Conservation (phyloP, 2,113 vertebrate genomes). For the Mustela nigripes region DNA sequence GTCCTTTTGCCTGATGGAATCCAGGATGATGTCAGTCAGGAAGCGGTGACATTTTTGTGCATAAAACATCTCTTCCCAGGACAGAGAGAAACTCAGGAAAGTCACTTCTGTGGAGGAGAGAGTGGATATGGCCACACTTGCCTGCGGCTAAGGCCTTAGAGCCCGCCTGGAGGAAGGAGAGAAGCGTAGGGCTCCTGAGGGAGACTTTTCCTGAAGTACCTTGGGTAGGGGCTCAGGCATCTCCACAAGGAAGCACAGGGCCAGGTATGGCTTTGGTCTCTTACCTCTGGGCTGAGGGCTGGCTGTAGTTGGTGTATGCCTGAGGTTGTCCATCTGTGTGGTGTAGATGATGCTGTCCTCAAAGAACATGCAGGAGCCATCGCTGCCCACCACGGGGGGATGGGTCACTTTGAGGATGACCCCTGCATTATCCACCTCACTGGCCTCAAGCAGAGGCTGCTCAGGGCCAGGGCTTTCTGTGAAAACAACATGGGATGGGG, state of each 20-base stretch:
- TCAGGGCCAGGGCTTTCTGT: constrained; percentile 70
- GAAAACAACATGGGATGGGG: background rate
- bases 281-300: constrained; percentile 70
- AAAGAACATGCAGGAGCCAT: constrained; percentile 81
- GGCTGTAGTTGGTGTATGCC: background rate
- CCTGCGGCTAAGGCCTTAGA: background rate
- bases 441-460: background rate
- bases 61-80: constrained; percentile 86
- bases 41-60: constrained; percentile 85
- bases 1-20: constrained; percentile 85
- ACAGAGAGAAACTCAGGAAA: constrained; percentile 85
- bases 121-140: background rate
- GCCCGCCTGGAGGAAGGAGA: background rate
- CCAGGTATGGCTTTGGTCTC: background rate
- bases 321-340: constrained; percentile 28
- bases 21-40: constrained; percentile 86
- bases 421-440: constrained; percentile 55
- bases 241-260: background rate
- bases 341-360: constrained; percentile 85
- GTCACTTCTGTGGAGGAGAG: constrained; percentile 77
- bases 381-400: constrained; percentile 79
- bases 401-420: constrained; percentile 85
- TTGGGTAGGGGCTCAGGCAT: background rate
- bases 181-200: background rate
- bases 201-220: background rate